phyloP scores from a whole-genome alignment of 2,113 vertebrate species.

The Malurus alboscapulatus region DNA sequence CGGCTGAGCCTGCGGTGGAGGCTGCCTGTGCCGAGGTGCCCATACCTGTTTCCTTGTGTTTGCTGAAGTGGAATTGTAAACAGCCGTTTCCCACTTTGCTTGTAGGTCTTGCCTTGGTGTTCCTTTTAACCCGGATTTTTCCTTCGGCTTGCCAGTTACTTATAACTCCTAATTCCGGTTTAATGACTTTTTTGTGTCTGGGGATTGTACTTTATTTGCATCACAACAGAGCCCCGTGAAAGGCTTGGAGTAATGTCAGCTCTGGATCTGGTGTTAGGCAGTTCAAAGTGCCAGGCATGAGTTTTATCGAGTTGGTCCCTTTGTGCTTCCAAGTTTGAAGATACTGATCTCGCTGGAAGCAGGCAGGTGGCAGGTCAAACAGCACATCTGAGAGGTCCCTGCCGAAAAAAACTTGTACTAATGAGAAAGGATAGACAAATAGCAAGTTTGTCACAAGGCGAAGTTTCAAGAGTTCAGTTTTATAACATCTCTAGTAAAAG shows the following conservation, averaged over 20 bases:
- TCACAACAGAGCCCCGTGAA: neutral
- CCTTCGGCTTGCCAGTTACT: neutral
- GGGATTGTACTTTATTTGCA: constrained; percentile 6
- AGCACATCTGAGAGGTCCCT: neutral
- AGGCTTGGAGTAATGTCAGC: neutral
- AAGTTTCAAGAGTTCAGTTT: neutral
- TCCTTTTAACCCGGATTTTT: neutral
- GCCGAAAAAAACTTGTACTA: neutral
- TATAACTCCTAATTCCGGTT: constrained; percentile 24
- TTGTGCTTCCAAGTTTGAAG: neutral
- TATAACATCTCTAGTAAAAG: neutral
- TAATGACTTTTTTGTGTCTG: constrained; percentile 18
- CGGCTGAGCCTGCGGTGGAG: neutral
- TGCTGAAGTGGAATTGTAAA: neutral
- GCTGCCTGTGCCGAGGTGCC: rapidly evolving
- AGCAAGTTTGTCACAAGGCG: neutral
- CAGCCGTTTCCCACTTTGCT: neutral
- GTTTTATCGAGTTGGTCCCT: neutral
- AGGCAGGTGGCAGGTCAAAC: neutral
- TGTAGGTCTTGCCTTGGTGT: neutral
- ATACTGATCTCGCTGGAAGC: neutral
- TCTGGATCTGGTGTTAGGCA: neutral
- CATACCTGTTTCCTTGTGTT: neutral
- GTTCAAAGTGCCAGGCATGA: neutral
- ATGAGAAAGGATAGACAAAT: neutral